Evolutionary conservation across 2,888 invertebrate genomes (phyloP), one percentile per base, ranked within the genome.

Genomic region (Bimastos eiseni): DNA sequence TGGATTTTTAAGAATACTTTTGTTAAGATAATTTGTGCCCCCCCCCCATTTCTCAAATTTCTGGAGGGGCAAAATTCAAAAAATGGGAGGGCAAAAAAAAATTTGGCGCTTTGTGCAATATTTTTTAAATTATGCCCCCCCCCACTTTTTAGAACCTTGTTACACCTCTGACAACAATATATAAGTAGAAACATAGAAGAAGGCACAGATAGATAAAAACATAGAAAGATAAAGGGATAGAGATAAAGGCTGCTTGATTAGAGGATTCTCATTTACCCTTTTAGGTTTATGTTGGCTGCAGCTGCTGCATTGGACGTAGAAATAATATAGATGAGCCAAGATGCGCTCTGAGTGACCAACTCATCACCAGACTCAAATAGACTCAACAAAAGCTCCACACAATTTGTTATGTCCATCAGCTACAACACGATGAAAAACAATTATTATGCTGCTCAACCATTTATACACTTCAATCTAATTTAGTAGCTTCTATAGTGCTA

Each of bases 311-410:
- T 95, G 8, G 70, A 70, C 70, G 94, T 94, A 70, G 94, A 94
- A 92, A 93, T 93, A 11, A 95, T 94, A 37, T 93, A 94, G 88
- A 95, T 92, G 24, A 95, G 95, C 95, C 95, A 95, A 90, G 95
- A 94, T 83, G 94, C 94, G 92, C 94, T 94, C 33, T 94, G 92
- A 88, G 95, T 91, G 33, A 95, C 94, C 41, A 94, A 94, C 93
- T 94, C 94, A 86, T 86, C 86, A 24, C 86, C 37, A 0, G 86
- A 86, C 36, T 86, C 36, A 34, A 86, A 33, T 36, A 86, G 21
- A 86, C 34, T 86, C 36, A 86, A 37, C 37, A 86, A 86, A 24
- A 34, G n/a, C 21, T 86, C 13, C 34, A 36, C 37, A 37, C 6
- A 86, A 33, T 37, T 86, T 34, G 34, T 37, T 13, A 6, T 37